These are phyloP conservation scores for Tigriopus californicus DNA, from an alignment of 2,888 invertebrate genomes.

Conservation along the genomic window DNA sequence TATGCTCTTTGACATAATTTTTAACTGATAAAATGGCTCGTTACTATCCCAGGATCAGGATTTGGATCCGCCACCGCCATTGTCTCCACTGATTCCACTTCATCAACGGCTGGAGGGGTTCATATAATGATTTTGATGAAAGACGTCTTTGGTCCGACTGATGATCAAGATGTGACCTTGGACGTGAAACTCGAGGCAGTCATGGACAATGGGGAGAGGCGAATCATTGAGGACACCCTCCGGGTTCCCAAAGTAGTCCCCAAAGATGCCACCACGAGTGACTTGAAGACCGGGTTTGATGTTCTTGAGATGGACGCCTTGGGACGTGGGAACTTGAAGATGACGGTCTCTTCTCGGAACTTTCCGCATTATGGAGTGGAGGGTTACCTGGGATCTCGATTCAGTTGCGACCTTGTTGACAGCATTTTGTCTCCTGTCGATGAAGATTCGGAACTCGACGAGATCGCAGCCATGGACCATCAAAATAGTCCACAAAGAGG, in stretches of 20 bases:
- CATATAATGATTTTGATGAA: constrained; percentile 62
- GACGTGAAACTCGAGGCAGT: constrained; percentile 25
- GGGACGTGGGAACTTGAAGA: constrained; percentile 50
- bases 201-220: constrained; percentile 15
- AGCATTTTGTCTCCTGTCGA: constrained; percentile 35
- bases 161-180: constrained; percentile 42
- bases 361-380: constrained; percentile 41
- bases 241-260: constrained; percentile 31
- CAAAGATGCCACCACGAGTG: constrained; percentile 49
- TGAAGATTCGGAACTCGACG: constrained; percentile 11
- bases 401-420: constrained; percentile 61
- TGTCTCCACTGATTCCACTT: constrained; percentile 44
- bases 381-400: constrained; percentile 50
- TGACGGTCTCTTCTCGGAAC: constrained; percentile 48
- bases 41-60: not conserved
- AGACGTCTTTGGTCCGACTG: constrained; percentile 42
- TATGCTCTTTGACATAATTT: not conserved
- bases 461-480: not conserved
- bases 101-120: constrained; percentile 44
- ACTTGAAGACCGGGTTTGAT: constrained; percentile 56
- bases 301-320: constrained; percentile 52
- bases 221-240: constrained; percentile 28
- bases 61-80: constrained; percentile 56
- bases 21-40: not conserved
- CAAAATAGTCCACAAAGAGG: constrained; percentile 31